Percentiles rank a stretch among this genome's conserved stretches.
phyloP scores from a whole-genome alignment of 1,140 invertebrate species.

The Drosophila arawakana region DNA sequence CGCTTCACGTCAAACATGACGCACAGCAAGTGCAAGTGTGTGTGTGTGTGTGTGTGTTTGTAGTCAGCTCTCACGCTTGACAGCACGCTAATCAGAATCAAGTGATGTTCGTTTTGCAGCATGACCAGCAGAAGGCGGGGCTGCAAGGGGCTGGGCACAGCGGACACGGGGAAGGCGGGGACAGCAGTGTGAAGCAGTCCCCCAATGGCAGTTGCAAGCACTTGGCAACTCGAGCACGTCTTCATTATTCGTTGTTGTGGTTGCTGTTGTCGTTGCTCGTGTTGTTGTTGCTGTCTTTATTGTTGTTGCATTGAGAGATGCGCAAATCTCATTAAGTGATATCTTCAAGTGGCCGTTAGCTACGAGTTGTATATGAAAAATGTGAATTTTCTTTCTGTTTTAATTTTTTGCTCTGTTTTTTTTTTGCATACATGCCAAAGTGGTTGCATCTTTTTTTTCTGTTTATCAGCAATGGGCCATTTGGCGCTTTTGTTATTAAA shows the following conservation, averaged over 20 bases:
- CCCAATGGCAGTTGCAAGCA: slow-evolving; percentile 42
- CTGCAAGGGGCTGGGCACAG: background rate
- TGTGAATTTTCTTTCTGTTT: slow-evolving; percentile 56
- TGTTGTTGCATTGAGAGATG: slow-evolving; percentile 76
- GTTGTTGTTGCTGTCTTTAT: slow-evolving; percentile 34
- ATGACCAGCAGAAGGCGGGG: slow-evolving; percentile 1
- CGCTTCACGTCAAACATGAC: slow-evolving; percentile 41
- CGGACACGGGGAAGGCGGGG: background rate
- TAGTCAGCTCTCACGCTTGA: slow-evolving; percentile 73
- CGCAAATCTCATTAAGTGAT: slow-evolving; percentile 83
- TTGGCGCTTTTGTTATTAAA: slow-evolving; percentile 77
- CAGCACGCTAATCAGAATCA: slow-evolving; percentile 83
- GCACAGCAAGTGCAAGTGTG: slow-evolving; percentile 38
- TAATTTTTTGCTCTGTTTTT: slow-evolving; percentile 34
- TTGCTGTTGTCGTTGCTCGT: slow-evolving; percentile 23
- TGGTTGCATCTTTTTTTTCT: slow-evolving; percentile 45
- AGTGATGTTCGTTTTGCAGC: slow-evolving; percentile 77
- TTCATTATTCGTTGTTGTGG: slow-evolving; percentile 61
- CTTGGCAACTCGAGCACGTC: slow-evolving; percentile 81
- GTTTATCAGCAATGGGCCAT: slow-evolving; percentile 75
- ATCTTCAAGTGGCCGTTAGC: slow-evolving; percentile 82
- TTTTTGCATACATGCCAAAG: slow-evolving; percentile 57
- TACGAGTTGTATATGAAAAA: slow-evolving; percentile 64
- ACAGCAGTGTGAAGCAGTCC: background rate
- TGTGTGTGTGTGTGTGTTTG: slow-evolving; percentile 25